Evolutionary conservation across 2,888 invertebrate species (phyloP).

Genomic region (Nipponacmea schrenckii): DNA sequence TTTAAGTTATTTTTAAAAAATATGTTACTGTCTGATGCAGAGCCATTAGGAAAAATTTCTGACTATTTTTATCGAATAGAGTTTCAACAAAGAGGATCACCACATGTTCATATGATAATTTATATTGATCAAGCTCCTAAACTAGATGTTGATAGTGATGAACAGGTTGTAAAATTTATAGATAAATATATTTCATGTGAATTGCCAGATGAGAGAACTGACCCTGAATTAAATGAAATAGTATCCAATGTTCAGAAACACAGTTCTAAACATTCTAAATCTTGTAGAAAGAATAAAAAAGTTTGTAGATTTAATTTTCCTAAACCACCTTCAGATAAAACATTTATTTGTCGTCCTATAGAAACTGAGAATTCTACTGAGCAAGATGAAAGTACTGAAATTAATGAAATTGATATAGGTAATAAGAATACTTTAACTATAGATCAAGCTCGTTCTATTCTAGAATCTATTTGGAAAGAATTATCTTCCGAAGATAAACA

Average conservation of each 20-base stretch:
- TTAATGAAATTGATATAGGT: too few species aligned
- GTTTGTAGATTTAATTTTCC: constrained; percentile 30
- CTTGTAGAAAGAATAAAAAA: constrained; percentile 27
- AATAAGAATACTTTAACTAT: too few species aligned
- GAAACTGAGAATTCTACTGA: too few species aligned
- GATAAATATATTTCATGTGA: constrained; percentile 27
- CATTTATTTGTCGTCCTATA: too few species aligned
- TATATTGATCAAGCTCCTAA: constrained; percentile 37
- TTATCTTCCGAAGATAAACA: too few species aligned
- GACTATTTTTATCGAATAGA: constrained; percentile 42
- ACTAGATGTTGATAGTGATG: constrained; percentile 26
- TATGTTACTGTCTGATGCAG: too few species aligned
- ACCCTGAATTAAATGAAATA: constrained; percentile 19
- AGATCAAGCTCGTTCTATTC: too few species aligned
- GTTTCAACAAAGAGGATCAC: constrained; percentile 42
- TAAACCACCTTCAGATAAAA: neutral
- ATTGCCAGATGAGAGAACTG: constrained; percentile 16
- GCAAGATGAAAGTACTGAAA: too few species aligned
- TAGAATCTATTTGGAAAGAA: too few species aligned
- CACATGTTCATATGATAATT: constrained; percentile 39
- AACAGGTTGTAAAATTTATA: constrained; percentile 27
- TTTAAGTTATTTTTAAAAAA: too few species aligned
- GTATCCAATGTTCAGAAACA: constrained; percentile 18
- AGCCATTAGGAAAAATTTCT: too few species aligned
- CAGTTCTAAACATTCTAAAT: constrained; percentile 28